Conservation (phyloP, 2,797 vertebrate species). For the Scomberomorus guttatus region DNA sequence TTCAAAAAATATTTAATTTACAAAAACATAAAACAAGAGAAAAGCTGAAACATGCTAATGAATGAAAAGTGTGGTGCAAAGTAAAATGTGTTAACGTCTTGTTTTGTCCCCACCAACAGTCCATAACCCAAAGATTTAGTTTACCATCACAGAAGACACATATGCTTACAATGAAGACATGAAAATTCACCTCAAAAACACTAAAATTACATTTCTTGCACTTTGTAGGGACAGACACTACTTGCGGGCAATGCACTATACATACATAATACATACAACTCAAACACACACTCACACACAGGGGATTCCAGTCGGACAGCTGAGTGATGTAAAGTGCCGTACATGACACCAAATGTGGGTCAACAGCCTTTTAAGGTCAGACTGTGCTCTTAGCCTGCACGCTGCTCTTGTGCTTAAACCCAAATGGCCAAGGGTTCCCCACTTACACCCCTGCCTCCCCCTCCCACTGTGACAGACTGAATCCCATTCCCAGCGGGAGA, state of each 20-base stretch:
- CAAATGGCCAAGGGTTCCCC: conserved; percentile 46
- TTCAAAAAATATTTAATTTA: too few relatives aligned
- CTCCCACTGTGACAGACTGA: conserved; percentile 46
- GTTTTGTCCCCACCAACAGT: too few relatives aligned
- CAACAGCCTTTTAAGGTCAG: conserved; percentile 73
- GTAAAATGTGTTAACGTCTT: too few relatives aligned
- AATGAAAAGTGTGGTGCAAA: too few relatives aligned
- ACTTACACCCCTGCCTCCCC: conserved; percentile 6
- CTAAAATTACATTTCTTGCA: not conserved
- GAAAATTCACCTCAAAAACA: not conserved
- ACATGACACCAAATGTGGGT: conserved; percentile 72
- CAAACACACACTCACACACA: conserved; percentile 5
- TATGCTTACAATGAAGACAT: not conserved
- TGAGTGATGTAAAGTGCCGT: conserved; percentile 56
- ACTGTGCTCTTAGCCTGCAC: conserved; percentile 39
- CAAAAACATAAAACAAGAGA: too few relatives aligned
- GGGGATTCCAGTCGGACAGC: conserved; percentile 27
- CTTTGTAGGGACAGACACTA: not conserved
- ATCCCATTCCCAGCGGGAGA: conserved; percentile 55
- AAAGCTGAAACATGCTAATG: too few relatives aligned
- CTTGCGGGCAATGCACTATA: not conserved
- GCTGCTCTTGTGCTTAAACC: conserved; percentile 49
- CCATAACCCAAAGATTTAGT: too few relatives aligned
- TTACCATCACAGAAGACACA: not conserved
- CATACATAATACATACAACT: conserved; percentile 47